phyloP scores from a whole-genome alignment of 92 coral and sea anemone genomes.

The Galaxea fascicularis region DNA sequence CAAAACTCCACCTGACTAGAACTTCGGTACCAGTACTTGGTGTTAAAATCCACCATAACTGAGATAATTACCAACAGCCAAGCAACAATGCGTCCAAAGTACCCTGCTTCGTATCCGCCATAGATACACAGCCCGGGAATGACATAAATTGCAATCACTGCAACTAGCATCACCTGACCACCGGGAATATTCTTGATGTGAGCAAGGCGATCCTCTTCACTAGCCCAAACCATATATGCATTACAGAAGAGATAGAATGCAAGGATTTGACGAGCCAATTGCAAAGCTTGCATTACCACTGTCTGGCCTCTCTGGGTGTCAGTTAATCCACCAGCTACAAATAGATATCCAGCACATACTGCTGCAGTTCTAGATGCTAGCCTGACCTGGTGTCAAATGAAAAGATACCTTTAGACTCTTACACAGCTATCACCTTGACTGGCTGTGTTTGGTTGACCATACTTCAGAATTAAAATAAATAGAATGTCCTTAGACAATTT shows the following conservation, averaged over 20 bases:
- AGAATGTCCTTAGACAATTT: no score
- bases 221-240: slow-evolving; percentile 94
- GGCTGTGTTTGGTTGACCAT: no score
- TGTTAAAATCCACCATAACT: slow-evolving; percentile 85
- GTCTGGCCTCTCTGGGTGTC: slow-evolving; percentile 70
- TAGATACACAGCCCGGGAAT: slow-evolving; percentile 86
- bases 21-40: slow-evolving; percentile 84
- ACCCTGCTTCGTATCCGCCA: slow-evolving; percentile 93
- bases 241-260: slow-evolving; percentile 85
- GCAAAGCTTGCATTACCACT: slow-evolving; percentile 64
- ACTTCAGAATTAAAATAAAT: no score
- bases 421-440: no score
- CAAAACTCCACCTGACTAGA: slow-evolving; percentile 82
- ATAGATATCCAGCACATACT: slow-evolving; percentile 84
- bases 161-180: slow-evolving; percentile 72
- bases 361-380: slow-evolving; percentile 85
- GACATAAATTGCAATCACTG: slow-evolving; percentile 72
- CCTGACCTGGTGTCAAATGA: slow-evolving; percentile 66
- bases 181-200: slow-evolving; percentile 84
- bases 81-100: slow-evolving; percentile 88
- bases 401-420: no score
- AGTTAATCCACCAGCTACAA: slow-evolving; percentile 94
- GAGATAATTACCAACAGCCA: slow-evolving; percentile 84
- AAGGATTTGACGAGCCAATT: slow-evolving; percentile 84
- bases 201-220: slow-evolving; percentile 83